These are phyloP conservation scores for Odontothrips loti DNA, from an alignment of 2,888 invertebrate species.

Conservation along the genomic window DNA sequence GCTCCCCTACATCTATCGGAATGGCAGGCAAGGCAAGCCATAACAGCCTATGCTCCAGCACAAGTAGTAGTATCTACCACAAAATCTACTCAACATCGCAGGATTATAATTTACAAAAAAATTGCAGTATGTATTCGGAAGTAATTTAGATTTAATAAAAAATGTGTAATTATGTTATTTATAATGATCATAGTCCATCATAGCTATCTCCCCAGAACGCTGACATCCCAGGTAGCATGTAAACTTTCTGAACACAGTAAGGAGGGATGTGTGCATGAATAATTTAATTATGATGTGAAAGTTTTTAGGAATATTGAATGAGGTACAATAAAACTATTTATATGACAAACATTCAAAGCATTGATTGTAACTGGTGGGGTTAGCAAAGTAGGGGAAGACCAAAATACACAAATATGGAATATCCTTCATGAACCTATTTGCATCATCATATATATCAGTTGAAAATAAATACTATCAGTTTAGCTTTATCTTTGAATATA, in stretches of 20 bases:
- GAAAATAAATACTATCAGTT: not conserved
- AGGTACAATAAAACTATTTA: not conserved
- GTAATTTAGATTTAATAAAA: not conserved
- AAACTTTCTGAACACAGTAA: no score
- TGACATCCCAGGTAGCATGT: no score
- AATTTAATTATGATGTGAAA: not conserved
- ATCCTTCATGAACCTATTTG: not conserved
- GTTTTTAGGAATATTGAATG: not conserved
- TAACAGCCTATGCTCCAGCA: not conserved
- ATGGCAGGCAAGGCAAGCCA: not conserved
- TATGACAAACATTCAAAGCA: not conserved
- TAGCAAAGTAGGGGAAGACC: not conserved
- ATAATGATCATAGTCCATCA: no score
- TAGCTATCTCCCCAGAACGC: no score
- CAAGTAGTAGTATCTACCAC: not conserved
- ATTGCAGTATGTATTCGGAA: not conserved
- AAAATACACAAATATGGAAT: constrained; percentile 1
- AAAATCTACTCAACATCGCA: not conserved
- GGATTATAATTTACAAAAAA: not conserved
- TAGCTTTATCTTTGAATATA: not conserved
- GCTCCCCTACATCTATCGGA: not conserved
- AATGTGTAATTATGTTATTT: not conserved
- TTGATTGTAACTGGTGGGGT: not conserved
- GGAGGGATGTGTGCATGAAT: not conserved
- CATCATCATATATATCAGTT: not conserved